Percentiles rank a stretch among this genome's conserved stretches.
phyloP scores from a whole-genome alignment of 2,797 vertebrate species.

The Erethizon dorsatum region DNA sequence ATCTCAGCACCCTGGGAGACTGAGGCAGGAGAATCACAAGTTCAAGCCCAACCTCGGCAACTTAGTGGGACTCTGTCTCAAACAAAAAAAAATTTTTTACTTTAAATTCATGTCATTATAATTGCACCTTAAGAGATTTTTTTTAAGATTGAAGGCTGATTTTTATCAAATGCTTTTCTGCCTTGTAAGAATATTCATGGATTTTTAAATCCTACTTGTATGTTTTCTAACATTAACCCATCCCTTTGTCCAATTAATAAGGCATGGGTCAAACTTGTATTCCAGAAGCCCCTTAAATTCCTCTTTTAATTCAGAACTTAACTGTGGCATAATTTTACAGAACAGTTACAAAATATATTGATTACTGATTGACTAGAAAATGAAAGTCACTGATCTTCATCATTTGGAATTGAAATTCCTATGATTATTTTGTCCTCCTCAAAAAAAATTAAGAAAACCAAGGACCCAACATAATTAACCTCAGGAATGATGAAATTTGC shows the following conservation, averaged over 20 bases:
- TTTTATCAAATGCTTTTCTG: conserved; percentile 52
- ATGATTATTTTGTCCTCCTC: conserved; percentile 31
- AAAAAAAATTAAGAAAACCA: conserved; percentile 49
- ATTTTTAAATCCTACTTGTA: conserved; percentile 34
- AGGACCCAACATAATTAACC: conserved; percentile 10
- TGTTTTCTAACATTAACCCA: conserved; percentile 39
- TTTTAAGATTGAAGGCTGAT: conserved; percentile 59
- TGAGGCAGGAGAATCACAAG: background rate
- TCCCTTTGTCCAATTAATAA: background rate
- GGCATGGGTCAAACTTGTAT: background rate
- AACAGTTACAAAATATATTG: conserved; percentile 40
- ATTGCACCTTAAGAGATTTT: background rate
- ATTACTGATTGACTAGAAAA: conserved; percentile 57
- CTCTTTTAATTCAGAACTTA: conserved; percentile 59
- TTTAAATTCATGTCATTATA: conserved; percentile 44
- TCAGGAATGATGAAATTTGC: conserved; percentile 21
- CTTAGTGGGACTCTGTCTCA: background rate
- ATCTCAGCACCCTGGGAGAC: background rate
- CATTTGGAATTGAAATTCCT: conserved; percentile 44
- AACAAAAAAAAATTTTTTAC: too few species aligned
- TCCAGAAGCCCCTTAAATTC: conserved; percentile 5
- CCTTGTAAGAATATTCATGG: conserved; percentile 3
- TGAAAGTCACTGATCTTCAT: conserved; percentile 6
- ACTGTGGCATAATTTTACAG: conserved; percentile 11
- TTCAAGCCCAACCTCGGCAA: background rate